Evolutionary conservation across 2,888 invertebrate species (phyloP).

Genomic region (Drosophila pseudotakahashii): DNA sequence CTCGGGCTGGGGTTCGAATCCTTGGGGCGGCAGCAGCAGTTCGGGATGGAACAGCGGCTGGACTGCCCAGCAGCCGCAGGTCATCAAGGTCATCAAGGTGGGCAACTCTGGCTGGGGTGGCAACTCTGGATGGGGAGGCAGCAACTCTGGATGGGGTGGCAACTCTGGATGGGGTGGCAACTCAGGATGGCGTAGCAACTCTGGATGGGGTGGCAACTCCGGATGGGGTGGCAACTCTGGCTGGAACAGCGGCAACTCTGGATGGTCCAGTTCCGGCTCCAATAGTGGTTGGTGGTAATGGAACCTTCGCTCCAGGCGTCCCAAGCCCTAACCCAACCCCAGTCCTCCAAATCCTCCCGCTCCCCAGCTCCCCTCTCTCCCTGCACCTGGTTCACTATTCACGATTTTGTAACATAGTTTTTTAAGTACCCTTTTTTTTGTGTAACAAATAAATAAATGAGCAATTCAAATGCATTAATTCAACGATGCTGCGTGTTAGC

Average conservation of each 20-base stretch:
- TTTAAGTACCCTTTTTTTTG: slow-evolving; percentile 7
- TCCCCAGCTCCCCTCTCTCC: background rate
- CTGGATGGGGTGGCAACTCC: slow-evolving; percentile 42
- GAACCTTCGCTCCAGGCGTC: background rate
- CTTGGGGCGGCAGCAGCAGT: slow-evolving; percentile 47
- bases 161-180: slow-evolving; percentile 34
- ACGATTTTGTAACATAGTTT: slow-evolving; percentile 15
- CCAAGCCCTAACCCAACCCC: background rate
- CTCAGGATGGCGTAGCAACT: slow-evolving; percentile 46
- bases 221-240: background rate
- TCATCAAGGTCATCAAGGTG: slow-evolving; percentile 57
- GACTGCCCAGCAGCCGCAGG: slow-evolving; percentile 61
- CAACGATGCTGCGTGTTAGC: background rate
- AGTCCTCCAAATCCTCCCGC: background rate
- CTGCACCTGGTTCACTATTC: slow-evolving; percentile 9
- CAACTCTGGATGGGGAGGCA: slow-evolving; percentile 44
- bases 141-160: slow-evolving; percentile 38
- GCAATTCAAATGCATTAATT: slow-evolving; percentile 6
- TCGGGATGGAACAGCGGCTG: slow-evolving; percentile 54
- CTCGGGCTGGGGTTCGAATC: slow-evolving; percentile 59
- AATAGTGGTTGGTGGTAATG: slow-evolving; percentile 42
- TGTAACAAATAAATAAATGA: slow-evolving; percentile 7
- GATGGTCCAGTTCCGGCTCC: slow-evolving; percentile 36
- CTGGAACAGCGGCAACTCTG: slow-evolving; percentile 24
- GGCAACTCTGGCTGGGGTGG: slow-evolving; percentile 50